These are phyloP conservation scores for Phylloscopus collybita DNA, from an alignment of 2,797 vertebrate species.

Conservation along the genomic window DNA sequence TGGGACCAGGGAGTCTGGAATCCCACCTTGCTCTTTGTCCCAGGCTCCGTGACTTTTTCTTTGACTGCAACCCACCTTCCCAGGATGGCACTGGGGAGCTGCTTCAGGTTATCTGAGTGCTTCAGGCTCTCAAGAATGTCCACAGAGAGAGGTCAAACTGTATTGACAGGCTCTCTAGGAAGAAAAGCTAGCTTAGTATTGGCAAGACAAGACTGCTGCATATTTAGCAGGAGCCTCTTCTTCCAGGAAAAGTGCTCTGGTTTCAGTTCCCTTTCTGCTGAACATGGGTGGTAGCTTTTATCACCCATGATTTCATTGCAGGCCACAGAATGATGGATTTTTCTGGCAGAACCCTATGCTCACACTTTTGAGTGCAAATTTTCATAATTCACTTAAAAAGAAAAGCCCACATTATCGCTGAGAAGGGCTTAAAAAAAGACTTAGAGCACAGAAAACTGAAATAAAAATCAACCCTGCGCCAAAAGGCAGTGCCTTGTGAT, in stretches of 20 bases:
- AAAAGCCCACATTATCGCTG: background rate
- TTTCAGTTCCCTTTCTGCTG: background rate
- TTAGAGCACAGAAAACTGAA: background rate
- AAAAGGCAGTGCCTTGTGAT: background rate
- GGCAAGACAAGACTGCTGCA: background rate
- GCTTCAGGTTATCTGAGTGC: background rate
- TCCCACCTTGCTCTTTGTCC: background rate
- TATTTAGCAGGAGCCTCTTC: slow-evolving; percentile 3
- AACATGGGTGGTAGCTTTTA: background rate
- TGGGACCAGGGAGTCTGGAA: background rate
- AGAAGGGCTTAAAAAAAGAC: slow-evolving; percentile 39
- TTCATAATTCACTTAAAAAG: background rate
- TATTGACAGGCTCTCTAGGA: background rate
- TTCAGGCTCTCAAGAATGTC: background rate
- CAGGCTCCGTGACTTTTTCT: accelerated
- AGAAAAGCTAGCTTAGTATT: background rate
- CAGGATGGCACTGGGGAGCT: background rate
- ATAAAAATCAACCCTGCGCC: background rate
- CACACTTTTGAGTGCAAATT: background rate
- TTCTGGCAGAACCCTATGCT: slow-evolving; percentile 11
- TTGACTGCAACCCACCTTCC: background rate
- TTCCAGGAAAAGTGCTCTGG: slow-evolving; percentile 3
- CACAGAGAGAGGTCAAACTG: background rate
- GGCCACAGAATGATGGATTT: background rate
- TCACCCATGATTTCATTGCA: background rate